Percentiles rank a stretch among this genome's conserved stretches.
Evolutionary conservation across 2,888 invertebrate genomes (phyloP).

Genomic region (Trichopria drosophilae): DNA sequence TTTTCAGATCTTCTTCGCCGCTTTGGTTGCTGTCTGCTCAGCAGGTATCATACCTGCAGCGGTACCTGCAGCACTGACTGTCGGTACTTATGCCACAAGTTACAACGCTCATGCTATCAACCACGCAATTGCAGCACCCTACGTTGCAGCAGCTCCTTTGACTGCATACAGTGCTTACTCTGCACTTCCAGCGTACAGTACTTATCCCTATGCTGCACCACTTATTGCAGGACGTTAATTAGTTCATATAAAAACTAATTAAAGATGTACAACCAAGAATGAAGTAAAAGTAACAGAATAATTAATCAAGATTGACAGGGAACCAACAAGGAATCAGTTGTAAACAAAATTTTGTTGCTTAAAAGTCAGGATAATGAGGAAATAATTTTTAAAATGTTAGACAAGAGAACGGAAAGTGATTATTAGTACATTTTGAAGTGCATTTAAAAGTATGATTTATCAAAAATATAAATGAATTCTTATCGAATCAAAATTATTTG

Average conservation of each 20-base stretch:
- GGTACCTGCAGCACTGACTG: conserved; percentile 61
- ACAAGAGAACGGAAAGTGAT: too few relatives aligned
- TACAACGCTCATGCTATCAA: conserved; percentile 76
- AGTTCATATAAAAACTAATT: conserved; percentile 32
- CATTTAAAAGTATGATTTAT: too few relatives aligned
- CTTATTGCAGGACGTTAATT: conserved; percentile 45
- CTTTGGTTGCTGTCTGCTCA: conserved; percentile 47
- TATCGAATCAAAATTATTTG: too few relatives aligned
- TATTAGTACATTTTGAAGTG: too few relatives aligned
- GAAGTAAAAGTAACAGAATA: too few relatives aligned
- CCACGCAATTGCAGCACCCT: conserved; percentile 74
- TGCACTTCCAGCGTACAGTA: conserved; percentile 38
- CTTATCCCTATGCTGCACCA: conserved; percentile 42
- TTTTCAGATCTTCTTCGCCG: conserved; percentile 47
- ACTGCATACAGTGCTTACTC: conserved; percentile 45
- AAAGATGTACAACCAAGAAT: conserved; percentile 4
- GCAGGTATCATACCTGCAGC: conserved; percentile 50
- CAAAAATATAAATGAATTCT: too few relatives aligned
- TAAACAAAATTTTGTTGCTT: too few relatives aligned
- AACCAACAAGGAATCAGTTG: too few relatives aligned
- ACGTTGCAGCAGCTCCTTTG: conserved; percentile 58
- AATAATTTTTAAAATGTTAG: too few relatives aligned
- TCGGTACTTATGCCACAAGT: conserved; percentile 75
- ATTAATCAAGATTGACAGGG: too few relatives aligned
- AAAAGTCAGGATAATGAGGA: too few relatives aligned